phyloP scores from a whole-genome alignment of 2,797 vertebrate genomes.

The Girardinus metallicus region DNA sequence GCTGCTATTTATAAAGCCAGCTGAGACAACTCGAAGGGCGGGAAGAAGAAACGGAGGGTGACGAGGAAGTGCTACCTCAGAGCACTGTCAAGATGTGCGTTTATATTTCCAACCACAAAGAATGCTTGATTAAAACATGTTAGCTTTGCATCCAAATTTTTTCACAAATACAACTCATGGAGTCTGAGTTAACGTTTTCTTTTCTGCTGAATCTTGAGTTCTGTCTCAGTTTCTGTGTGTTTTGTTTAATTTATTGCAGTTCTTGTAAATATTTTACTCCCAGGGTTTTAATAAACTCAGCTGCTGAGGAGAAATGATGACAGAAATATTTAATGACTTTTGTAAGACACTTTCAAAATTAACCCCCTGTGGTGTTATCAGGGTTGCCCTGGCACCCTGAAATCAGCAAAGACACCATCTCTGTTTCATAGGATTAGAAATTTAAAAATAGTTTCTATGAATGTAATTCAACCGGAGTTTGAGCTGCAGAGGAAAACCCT shows the following conservation, averaged over 20 bases:
- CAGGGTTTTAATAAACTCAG: not conserved
- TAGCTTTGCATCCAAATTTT: not conserved
- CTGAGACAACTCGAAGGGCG: constrained; percentile 51
- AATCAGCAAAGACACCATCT: not conserved
- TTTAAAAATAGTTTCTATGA: not conserved
- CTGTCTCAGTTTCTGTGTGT: not conserved
- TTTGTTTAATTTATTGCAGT: not conserved
- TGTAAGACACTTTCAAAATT: not conserved
- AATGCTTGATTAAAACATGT: not conserved
- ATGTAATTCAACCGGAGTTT: not conserved
- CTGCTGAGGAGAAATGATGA: not conserved
- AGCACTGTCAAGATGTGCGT: not conserved
- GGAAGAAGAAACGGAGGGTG: not conserved
- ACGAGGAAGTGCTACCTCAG: constrained; percentile 1
- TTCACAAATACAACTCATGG: not conserved
- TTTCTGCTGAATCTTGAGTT: not conserved
- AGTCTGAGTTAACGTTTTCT: not conserved
- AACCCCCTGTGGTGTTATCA: not conserved
- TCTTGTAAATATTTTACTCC: not conserved
- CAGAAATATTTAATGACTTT: not conserved
- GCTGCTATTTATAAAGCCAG: constrained; percentile 66
- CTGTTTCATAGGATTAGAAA: not conserved
- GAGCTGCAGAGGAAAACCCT: not conserved
- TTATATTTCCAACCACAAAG: not conserved
- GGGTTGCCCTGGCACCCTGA: not conserved